Evolutionary conservation across 1,140 invertebrate species (phyloP).

Genomic region (Phthorimaea operculella): DNA sequence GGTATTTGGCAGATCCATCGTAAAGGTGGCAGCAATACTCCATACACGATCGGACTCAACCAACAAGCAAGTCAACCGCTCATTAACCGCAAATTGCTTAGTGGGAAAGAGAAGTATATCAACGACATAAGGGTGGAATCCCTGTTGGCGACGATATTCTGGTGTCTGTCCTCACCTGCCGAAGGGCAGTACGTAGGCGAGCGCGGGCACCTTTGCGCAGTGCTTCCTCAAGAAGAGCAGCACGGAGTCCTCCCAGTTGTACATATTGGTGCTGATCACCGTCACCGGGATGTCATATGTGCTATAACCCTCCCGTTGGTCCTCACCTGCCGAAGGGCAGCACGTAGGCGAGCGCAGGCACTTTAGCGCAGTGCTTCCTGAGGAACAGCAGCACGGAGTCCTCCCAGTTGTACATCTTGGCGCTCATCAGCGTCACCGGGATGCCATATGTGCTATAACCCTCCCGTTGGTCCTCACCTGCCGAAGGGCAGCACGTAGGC

Average conservation of each 20-base stretch:
- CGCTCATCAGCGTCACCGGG: conserved; percentile 89
- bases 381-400: conserved; percentile 87
- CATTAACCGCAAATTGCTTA: too few relatives aligned
- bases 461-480: conserved; percentile 59
- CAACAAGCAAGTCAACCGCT: too few relatives aligned
- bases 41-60: too few relatives aligned
- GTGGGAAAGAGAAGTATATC: too few relatives aligned
- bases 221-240: conserved; percentile 80
- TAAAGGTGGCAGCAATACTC: too few relatives aligned
- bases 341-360: conserved; percentile 80
- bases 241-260: conserved; percentile 95
- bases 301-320: too few relatives aligned
- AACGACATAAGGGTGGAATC: too few relatives aligned
- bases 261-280: conserved; percentile 89
- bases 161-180: conserved; percentile 76
- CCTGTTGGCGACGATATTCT: too few relatives aligned
- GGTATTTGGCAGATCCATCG: too few relatives aligned
- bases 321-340: conserved; percentile 77
- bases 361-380: conserved; percentile 76
- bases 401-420: conserved; percentile 96
- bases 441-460: too few relatives aligned
- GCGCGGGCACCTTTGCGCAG: conserved; percentile 78
- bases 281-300: too few relatives aligned
- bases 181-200: conserved; percentile 80
- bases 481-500: conserved; percentile 80